These are phyloP conservation scores for honey bee (Apis mellifera) DNA, from an alignment of 1,140 invertebrate species.

Conservation along the genomic window DNA sequence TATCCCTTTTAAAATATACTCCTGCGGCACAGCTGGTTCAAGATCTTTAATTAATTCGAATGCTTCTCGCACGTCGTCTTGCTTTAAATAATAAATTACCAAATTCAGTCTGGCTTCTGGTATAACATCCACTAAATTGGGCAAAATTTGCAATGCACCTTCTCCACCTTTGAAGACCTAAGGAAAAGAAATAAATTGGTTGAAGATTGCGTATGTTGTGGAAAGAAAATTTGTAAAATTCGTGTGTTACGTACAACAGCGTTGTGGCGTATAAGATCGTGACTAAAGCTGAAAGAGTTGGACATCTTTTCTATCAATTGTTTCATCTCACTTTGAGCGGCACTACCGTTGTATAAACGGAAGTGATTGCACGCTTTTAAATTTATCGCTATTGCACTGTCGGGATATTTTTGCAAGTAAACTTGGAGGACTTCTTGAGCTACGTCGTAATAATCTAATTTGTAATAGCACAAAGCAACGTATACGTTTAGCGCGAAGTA, in stretches of 20 bases:
- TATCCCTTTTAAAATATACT: conserved; percentile 98
- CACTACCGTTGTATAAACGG: conserved; percentile 96
- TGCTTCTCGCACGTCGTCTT: conserved; percentile 95
- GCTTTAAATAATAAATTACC: conserved; percentile 96
- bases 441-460: conserved; percentile 95
- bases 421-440: conserved; percentile 97
- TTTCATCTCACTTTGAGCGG: conserved; percentile 93
- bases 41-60: conserved; percentile 95
- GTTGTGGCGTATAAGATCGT: conserved; percentile 97
- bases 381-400: conserved; percentile 97
- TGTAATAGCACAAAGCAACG: conserved; percentile 98
- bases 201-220: not conserved
- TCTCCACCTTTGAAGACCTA: conserved; percentile 95
- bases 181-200: not conserved
- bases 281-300: conserved; percentile 92
- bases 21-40: conserved; percentile 95
- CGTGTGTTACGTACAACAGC: conserved; percentile 85
- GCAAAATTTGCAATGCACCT: conserved; percentile 94
- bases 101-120: conserved; percentile 98
- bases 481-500: conserved; percentile 98
- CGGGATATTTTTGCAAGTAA: conserved; percentile 95
- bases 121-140: conserved; percentile 95
- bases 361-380: conserved; percentile 95
- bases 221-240: not conserved
- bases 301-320: conserved; percentile 89